These are phyloP conservation scores for Chymomyza procnemis DNA, from an alignment of 2,888 invertebrate genomes.

Conservation along the genomic window DNA sequence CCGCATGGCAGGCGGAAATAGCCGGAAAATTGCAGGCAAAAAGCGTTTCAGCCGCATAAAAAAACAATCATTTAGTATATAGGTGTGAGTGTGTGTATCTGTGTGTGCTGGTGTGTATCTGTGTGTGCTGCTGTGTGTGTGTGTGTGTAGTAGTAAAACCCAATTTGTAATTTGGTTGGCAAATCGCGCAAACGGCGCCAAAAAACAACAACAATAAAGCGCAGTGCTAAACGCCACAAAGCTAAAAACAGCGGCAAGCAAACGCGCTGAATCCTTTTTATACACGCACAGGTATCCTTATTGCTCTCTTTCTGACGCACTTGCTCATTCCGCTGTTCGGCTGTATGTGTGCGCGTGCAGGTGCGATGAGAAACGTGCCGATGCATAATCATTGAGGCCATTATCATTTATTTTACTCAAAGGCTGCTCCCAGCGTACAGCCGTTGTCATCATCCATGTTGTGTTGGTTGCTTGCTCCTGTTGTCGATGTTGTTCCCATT, in stretches of 20 bases:
- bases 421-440: not conserved
- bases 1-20: conserved; percentile 19
- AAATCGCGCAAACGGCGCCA: conserved; percentile 59
- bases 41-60: conserved; percentile 45
- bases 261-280: conserved; percentile 47
- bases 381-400: conserved; percentile 75
- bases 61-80: conserved; percentile 6
- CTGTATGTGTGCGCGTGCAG: conserved; percentile 31
- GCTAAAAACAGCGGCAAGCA: conserved; percentile 38
- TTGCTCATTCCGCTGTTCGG: conserved; percentile 26
- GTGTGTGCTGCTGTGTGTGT: no score
- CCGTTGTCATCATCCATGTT: not conserved
- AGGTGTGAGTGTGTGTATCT: not conserved
- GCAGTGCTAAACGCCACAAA: conserved; percentile 17
- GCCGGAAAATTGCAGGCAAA: conserved; percentile 31
- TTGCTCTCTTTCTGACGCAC: conserved; percentile 12
- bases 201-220: conserved; percentile 45
- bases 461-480: conserved; percentile 15
- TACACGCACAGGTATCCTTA: conserved; percentile 26
- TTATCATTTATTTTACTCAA: conserved; percentile 73
- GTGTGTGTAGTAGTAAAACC: conserved; percentile 54
- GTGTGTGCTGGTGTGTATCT: not conserved
- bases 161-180: conserved; percentile 71
- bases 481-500: conserved; percentile 6
- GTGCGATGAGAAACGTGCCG: conserved; percentile 75